Conservation (phyloP, 2,888 invertebrate genomes). For the Xestia sexstrigata region DNA sequence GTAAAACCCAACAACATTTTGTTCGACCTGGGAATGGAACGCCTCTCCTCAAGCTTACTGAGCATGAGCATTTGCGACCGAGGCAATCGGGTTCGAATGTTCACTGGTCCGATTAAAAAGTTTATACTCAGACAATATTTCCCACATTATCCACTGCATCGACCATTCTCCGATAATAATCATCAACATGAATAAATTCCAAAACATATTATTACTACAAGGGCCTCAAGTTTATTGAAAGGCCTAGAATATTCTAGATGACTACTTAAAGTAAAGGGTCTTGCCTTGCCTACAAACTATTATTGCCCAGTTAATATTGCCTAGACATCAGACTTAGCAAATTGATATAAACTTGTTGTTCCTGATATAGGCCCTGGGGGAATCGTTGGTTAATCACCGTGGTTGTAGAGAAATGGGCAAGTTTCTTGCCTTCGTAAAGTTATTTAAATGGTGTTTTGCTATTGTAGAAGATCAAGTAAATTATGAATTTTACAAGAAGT, state of each 20-base stretch:
- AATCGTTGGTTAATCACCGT: constrained; percentile 49
- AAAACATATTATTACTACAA: constrained; percentile 25
- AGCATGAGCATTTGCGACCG: background rate
- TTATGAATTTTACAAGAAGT: too few relatives aligned
- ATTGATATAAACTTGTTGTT: constrained; percentile 61
- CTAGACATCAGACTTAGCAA: constrained; percentile 42
- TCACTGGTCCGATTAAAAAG: background rate
- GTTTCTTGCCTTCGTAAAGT: constrained; percentile 36
- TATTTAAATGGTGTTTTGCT: too few relatives aligned
- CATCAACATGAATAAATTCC: constrained; percentile 32
- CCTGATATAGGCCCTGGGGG: constrained; percentile 49
- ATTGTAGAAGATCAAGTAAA: too few relatives aligned
- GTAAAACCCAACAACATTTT: background rate
- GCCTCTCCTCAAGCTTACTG: background rate
- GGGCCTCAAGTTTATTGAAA: constrained; percentile 37
- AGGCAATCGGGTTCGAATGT: background rate
- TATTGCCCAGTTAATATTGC: constrained; percentile 50
- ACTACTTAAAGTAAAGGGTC: constrained; percentile 22
- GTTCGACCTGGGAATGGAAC: background rate
- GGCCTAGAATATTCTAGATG: constrained; percentile 21
- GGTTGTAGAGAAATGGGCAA: constrained; percentile 32
- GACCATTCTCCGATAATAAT: constrained; percentile 12
- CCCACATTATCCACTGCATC: constrained; percentile 26
- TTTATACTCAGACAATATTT: background rate
- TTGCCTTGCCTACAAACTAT: constrained; percentile 23